phyloP scores from a whole-genome alignment of 2,113 vertebrate genomes.

The Orthochromis indermauri region DNA sequence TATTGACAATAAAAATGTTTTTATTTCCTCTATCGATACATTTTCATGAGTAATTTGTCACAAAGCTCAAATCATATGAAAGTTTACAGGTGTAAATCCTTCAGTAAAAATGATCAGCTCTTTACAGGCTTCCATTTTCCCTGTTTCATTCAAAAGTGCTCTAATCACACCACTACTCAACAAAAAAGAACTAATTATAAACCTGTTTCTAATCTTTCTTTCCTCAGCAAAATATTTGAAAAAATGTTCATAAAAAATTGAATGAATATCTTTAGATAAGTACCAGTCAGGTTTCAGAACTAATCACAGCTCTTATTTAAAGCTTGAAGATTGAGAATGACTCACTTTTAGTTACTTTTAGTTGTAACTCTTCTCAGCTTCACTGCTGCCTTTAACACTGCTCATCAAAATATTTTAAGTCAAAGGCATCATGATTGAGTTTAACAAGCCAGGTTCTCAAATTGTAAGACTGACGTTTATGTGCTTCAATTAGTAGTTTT shows the following conservation, averaged over 20 bases:
- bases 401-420: not conserved
- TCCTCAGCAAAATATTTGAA: not conserved
- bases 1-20: slow-evolving; percentile 19
- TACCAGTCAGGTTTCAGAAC: not conserved
- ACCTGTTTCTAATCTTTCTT: not conserved
- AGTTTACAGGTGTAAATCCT: not conserved
- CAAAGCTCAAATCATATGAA: not conserved
- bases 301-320: not conserved
- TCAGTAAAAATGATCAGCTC: not conserved
- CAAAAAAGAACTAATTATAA: not conserved
- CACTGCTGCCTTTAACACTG: not conserved
- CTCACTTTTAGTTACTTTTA: not conserved
- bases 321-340: not conserved
- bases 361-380: not conserved
- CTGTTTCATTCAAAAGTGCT: not conserved
- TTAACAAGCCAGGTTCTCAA: not conserved
- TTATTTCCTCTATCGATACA: not conserved
- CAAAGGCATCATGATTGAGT: not conserved
- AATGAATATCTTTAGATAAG: not conserved
- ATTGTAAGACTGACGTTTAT: not conserved
- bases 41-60: not conserved
- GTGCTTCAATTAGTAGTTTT: not conserved
- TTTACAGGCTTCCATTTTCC: not conserved
- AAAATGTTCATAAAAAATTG: not conserved
- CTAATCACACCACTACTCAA: not conserved